Evolutionary conservation across 2,888 invertebrate genomes (phyloP).

Genomic region (Schrankia costaestrigalis): DNA sequence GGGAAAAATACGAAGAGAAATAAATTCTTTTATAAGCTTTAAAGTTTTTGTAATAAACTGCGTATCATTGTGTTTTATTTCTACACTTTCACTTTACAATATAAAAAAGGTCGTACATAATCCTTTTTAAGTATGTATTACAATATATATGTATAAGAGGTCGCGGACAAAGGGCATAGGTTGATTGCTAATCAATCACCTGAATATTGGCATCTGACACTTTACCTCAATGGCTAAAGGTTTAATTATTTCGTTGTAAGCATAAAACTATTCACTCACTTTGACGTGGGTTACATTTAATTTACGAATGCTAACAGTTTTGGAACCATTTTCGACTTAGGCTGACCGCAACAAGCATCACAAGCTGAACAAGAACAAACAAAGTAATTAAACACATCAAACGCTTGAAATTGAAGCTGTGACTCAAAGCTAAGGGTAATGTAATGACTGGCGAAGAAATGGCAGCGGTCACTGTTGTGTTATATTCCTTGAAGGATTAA

Average conservation of each 20-base stretch:
- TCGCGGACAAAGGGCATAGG: constrained; percentile 14
- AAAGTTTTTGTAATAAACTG: no score
- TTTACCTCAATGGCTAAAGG: constrained; percentile 27
- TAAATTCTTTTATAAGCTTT: no score
- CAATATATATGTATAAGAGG: constrained; percentile 6
- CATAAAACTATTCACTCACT: constrained; percentile 71
- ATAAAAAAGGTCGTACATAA: no score
- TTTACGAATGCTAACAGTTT: constrained; percentile 73
- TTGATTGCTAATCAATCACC: constrained; percentile 30
- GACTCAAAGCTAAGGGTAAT: constrained; percentile 72
- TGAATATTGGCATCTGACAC: constrained; percentile 37
- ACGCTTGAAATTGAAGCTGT: constrained; percentile 71
- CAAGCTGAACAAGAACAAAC: constrained; percentile 71
- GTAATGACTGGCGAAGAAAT: constrained; percentile 23
- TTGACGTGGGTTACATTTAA: constrained; percentile 78
- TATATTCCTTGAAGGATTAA: constrained; percentile 12
- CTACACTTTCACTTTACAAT: no score
- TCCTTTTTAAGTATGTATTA: constrained; percentile 9
- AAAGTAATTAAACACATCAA: constrained; percentile 81
- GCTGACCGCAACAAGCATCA: constrained; percentile 71
- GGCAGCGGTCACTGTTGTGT: constrained; percentile 23
- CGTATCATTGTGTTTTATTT: no score
- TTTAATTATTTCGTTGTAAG: constrained; percentile 69
- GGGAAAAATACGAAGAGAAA: no score
- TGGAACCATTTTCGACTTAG: constrained; percentile 70